phyloP scores from a whole-genome alignment of 2,797 vertebrate species.

The Meriones psammophilus region DNA sequence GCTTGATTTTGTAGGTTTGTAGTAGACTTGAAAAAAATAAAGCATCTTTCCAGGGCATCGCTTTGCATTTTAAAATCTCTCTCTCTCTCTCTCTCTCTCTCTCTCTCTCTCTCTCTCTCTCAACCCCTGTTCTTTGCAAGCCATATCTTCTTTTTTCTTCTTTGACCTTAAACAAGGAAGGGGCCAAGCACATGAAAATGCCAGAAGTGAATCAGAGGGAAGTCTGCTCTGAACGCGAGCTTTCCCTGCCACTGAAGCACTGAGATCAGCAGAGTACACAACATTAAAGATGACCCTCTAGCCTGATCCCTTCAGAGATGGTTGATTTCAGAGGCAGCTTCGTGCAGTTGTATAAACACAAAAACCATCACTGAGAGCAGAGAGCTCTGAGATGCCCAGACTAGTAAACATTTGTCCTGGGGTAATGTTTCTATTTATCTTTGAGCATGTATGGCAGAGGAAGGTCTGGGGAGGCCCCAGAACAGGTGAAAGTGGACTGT shows the following conservation, averaged over 20 bases:
- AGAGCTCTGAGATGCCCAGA: conserved; percentile 64
- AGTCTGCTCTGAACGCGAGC: conserved; percentile 56
- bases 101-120: not conserved
- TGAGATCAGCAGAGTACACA: conserved; percentile 73
- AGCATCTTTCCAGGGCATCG: not conserved
- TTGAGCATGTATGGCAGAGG: conserved; percentile 56
- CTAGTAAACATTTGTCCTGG: conserved; percentile 83
- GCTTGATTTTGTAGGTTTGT: conserved; percentile 48
- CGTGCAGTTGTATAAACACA: conserved; percentile 78
- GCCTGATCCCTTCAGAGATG: conserved; percentile 71
- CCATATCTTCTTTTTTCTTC: not conserved
- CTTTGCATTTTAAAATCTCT: not conserved
- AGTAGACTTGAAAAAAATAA: conserved; percentile 47
- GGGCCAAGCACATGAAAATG: conserved; percentile 20
- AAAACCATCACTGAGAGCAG: conserved; percentile 69
- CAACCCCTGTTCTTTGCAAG: not conserved
- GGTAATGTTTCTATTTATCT: conserved; percentile 83
- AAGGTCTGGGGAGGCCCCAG: conserved; percentile 65
- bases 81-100: not conserved
- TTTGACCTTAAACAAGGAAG: conserved; percentile 64
- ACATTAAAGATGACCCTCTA: conserved; percentile 75
- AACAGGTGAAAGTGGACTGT: conserved; percentile 72
- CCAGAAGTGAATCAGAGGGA: conserved; percentile 57
- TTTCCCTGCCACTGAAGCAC: not conserved
- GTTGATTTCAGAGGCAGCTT: conserved; percentile 71